Conservation (phyloP, 2,113 vertebrate genomes). For the Illadopsis cleaveri region DNA sequence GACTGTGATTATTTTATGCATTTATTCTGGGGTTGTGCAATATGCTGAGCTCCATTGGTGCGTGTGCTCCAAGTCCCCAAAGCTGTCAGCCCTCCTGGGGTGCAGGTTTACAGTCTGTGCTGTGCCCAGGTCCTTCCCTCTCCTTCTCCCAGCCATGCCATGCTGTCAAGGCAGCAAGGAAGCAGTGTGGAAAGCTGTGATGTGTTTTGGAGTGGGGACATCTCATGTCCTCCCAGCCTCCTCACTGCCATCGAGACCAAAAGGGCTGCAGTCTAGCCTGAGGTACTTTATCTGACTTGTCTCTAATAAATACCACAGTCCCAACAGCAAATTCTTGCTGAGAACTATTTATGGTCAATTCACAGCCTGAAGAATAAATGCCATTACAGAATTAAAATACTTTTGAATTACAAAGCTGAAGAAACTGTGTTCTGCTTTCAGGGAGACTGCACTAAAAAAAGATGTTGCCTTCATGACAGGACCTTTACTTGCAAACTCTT, state of each 20-base stretch:
- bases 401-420: slow-evolving; percentile 30
- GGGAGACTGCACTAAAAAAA: background rate
- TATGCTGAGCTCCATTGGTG: background rate
- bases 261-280: background rate
- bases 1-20: background rate
- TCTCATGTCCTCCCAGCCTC: background rate
- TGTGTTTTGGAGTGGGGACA: background rate
- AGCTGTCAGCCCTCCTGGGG: background rate
- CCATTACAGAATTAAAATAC: slow-evolving; percentile 14
- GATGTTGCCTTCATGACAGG: background rate
- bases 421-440: background rate
- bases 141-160: background rate
- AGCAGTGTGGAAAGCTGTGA: background rate
- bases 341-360: slow-evolving; percentile 53
- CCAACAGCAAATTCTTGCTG: background rate
- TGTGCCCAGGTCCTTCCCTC: background rate
- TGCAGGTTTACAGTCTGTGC: background rate
- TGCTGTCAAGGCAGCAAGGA: background rate
- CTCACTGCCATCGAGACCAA: background rate
- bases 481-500: background rate
- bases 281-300: background rate
- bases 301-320: slow-evolving; percentile 1
- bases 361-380: slow-evolving; percentile 43
- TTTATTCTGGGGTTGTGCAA: background rate
- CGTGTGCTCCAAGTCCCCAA: background rate